Evolutionary conservation across 2,797 vertebrate species (phyloP).

Genomic region (Brotogeris chrysoptera): DNA sequence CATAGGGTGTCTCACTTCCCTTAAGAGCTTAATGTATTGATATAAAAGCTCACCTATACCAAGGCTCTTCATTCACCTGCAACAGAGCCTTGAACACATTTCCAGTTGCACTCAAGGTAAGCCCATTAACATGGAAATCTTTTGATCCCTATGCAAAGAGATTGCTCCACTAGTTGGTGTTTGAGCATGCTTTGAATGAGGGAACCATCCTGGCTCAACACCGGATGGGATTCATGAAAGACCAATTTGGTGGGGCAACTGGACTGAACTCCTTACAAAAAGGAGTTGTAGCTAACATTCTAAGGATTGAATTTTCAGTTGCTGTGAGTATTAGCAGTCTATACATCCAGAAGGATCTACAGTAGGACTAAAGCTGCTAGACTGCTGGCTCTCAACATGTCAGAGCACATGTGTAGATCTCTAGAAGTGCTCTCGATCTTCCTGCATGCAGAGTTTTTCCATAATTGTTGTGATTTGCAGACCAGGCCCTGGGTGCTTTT

Average conservation of each 20-base stretch:
- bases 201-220: rapidly evolving
- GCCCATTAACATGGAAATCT: rapidly evolving
- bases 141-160: rapidly evolving
- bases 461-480: neutral
- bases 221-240: neutral
- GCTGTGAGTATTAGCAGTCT: too few species aligned
- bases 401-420: neutral
- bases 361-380: neutral
- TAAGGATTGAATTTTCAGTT: neutral
- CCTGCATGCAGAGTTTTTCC: rapidly evolving
- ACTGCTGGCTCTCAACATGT: rapidly evolving
- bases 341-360: neutral
- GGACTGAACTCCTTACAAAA: neutral
- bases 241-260: neutral
- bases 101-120: slow-evolving; percentile 9
- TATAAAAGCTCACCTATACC: neutral
- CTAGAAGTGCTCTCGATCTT: neutral
- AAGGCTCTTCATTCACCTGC: neutral
- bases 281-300: neutral
- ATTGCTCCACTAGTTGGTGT: rapidly evolving
- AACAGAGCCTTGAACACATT: rapidly evolving
- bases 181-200: rapidly evolving
- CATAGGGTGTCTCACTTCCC: slow-evolving; percentile 57
- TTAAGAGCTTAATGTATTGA: rapidly evolving
- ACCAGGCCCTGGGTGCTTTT: neutral